These are phyloP conservation scores for Nemotelus nigrinus DNA, from an alignment of 2,888 invertebrate species.

Conservation along the genomic window DNA sequence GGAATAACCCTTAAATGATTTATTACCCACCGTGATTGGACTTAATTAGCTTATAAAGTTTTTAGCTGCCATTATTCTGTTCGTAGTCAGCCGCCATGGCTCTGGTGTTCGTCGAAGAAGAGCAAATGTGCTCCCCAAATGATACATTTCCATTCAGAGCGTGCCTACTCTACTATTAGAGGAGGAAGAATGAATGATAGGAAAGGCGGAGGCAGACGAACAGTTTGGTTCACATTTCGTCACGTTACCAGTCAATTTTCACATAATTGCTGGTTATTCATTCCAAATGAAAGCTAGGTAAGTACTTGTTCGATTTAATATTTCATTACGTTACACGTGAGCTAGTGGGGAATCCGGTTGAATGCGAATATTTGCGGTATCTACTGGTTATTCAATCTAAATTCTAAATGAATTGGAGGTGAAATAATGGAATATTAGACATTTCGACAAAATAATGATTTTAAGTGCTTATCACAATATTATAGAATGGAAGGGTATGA, in stretches of 20 bases:
- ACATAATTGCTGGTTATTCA: slow-evolving; percentile 19
- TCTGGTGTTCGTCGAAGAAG: no score
- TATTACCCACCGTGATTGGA: slow-evolving; percentile 31
- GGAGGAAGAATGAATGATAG: background rate
- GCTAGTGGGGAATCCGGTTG: no score
- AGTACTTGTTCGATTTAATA: background rate
- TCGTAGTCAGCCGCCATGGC: background rate
- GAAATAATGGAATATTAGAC: no score
- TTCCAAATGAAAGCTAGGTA: background rate
- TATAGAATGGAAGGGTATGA: no score
- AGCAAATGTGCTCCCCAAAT: background rate
- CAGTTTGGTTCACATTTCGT: slow-evolving; percentile 1
- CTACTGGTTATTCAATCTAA: no score
- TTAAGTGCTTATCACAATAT: no score
- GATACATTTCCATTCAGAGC: slow-evolving; percentile 8
- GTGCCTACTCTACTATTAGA: background rate
- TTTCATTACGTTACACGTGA: slow-evolving; percentile 6
- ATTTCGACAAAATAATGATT: no score
- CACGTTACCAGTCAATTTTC: slow-evolving; percentile 24
- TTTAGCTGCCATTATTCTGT: slow-evolving; percentile 2
- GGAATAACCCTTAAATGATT: slow-evolving; percentile 23
- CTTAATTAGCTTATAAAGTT: slow-evolving; percentile 40
- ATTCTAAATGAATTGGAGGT: no score
- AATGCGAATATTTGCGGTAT: no score
- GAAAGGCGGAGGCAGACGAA: background rate